These are phyloP conservation scores for Melanogrammus aeglefinus DNA, from an alignment of 2,797 vertebrate genomes.

Conservation along the genomic window DNA sequence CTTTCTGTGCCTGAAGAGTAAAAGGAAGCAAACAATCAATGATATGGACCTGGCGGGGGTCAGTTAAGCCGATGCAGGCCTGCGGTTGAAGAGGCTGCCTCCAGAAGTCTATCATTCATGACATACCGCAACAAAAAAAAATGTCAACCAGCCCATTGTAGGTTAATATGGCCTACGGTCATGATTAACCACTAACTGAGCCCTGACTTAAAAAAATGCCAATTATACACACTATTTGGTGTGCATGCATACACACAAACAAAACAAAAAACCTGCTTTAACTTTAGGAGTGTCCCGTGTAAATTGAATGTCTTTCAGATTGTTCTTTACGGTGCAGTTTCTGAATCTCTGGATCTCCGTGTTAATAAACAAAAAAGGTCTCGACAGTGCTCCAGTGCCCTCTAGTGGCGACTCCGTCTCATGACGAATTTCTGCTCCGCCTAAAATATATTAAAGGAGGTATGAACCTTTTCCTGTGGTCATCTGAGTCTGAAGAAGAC, in stretches of 20 bases:
- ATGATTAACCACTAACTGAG: neutral
- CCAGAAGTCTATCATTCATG: slow-evolving; percentile 17
- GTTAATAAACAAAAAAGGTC: neutral
- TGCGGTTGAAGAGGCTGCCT: slow-evolving; percentile 9
- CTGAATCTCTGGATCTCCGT: neutral
- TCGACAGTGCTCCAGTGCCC: slow-evolving; percentile 51
- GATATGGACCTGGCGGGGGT: slow-evolving; percentile 40
- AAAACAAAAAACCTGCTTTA: neutral
- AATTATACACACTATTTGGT: neutral
- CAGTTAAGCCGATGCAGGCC: slow-evolving; percentile 29
- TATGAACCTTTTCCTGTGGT: slow-evolving; percentile 62
- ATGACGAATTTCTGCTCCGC: neutral
- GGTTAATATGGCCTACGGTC: slow-evolving; percentile 4
- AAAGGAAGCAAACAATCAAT: slow-evolving; percentile 66
- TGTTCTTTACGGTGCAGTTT: neutral
- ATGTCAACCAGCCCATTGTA: neutral
- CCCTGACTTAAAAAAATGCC: neutral
- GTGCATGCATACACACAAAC: neutral
- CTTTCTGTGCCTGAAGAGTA: slow-evolving; percentile 72
- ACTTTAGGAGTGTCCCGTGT: neutral
- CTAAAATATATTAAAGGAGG: neutral
- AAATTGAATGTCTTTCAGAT: neutral
- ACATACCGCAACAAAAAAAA: slow-evolving; percentile 16
- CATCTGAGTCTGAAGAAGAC: slow-evolving; percentile 59
- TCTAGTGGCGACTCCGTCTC: slow-evolving; percentile 57